Percentiles rank a stretch among this genome's conserved stretches.
Conservation (phyloP, 2,888 invertebrate genomes). For the Phaedon cochleariae region DNA sequence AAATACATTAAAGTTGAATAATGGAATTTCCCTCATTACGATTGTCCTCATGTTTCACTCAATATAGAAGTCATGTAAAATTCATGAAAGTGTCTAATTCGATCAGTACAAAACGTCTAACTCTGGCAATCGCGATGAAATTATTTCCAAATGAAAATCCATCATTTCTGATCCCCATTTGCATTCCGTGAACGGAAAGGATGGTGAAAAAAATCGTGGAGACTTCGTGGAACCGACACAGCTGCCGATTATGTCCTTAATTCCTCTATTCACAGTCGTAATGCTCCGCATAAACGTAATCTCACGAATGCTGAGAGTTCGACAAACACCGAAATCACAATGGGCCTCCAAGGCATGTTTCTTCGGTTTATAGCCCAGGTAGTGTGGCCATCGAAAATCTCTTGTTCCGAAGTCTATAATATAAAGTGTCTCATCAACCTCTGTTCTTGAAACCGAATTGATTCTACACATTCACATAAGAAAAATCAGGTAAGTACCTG, state of each 20-base stretch:
- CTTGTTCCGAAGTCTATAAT: no score
- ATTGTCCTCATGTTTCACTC: no score
- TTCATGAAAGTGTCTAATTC: no score
- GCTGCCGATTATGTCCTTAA: conserved; percentile 31
- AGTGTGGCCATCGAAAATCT: background rate
- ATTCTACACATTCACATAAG: no score
- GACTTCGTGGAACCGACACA: conserved; percentile 27
- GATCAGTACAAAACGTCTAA: no score
- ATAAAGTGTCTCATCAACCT: no score
- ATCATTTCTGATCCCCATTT: conserved; percentile 3
- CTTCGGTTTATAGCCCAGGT: conserved; percentile 7
- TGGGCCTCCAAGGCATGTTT: background rate
- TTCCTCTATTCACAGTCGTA: conserved; percentile 35
- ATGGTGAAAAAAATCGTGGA: conserved; percentile 1
- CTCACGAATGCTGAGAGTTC: conserved; percentile 34
- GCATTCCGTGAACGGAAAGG: background rate
- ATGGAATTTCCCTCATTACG: no score
- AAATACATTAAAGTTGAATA: no score
- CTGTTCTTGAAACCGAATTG: no score
- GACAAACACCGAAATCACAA: conserved; percentile 31
- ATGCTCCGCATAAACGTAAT: conserved; percentile 33
- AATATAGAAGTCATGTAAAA: no score
- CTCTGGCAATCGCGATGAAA: no score
- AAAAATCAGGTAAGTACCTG: no score
- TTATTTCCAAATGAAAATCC: background rate